Percentiles rank a stretch among this genome's conserved stretches.
These are phyloP conservation scores for Epistrophella euchroma DNA, from an alignment of 2,888 invertebrate genomes.

Conservation along the genomic window DNA sequence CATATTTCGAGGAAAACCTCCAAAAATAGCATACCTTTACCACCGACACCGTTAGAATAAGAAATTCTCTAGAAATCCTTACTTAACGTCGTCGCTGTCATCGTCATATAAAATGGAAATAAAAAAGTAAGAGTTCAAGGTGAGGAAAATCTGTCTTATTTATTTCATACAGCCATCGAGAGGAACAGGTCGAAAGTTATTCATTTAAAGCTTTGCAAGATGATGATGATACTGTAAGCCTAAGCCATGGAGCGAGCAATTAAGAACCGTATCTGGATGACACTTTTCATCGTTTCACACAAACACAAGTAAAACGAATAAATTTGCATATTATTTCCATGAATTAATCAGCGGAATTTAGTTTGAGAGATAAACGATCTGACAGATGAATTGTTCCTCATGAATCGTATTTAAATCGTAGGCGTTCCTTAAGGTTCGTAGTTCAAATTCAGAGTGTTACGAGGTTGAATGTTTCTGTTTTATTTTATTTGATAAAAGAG, in stretches of 20 bases:
- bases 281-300: constrained; percentile 26
- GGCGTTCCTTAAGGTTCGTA: not conserved
- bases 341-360: constrained; percentile 60
- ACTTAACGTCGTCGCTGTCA: constrained; percentile 10
- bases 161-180: not conserved
- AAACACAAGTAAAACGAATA: not conserved
- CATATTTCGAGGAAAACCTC: constrained; percentile 1
- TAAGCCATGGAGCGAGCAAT: constrained; percentile 42
- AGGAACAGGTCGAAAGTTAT: not conserved
- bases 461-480: not conserved
- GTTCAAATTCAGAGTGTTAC: constrained; percentile 1
- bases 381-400: constrained; percentile 47
- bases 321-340: constrained; percentile 56
- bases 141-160: constrained; percentile 16
- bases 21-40: constrained; percentile 31
- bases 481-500: constrained; percentile 11
- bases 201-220: constrained; percentile 6
- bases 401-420: not conserved
- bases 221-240: constrained; percentile 8
- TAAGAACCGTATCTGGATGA: constrained; percentile 55
- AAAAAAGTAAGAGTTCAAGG: constrained; percentile 44
- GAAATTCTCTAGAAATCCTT: constrained; percentile 28
- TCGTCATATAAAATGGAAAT: not conserved
- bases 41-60: not conserved
- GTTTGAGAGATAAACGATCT: constrained; percentile 41